phyloP scores from a whole-genome alignment of 1,140 invertebrate genomes.

The Zaprionus taronus region DNA sequence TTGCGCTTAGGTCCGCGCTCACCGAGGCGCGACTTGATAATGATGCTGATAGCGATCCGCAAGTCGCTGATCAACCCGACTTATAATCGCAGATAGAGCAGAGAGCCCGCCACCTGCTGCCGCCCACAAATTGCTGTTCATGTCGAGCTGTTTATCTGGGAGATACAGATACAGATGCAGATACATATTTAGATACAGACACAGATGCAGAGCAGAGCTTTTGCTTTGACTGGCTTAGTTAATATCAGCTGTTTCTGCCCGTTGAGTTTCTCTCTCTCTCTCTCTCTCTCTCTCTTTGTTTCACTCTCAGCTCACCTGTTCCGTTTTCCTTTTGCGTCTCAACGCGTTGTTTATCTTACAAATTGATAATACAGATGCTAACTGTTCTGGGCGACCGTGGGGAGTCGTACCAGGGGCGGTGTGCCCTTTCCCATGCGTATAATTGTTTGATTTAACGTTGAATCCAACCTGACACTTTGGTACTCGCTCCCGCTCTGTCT shows the following conservation, averaged over 20 bases:
- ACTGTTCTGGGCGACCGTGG: constrained; percentile 21
- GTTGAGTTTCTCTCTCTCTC: neutral
- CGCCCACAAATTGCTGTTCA: neutral
- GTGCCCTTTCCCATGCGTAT: constrained; percentile 22
- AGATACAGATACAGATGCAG: constrained; percentile 8
- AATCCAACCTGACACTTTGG: constrained; percentile 46
- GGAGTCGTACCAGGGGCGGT: constrained; percentile 29
- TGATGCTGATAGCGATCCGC: constrained; percentile 41
- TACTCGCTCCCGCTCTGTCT: constrained; percentile 16
- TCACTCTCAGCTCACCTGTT: constrained; percentile 6
- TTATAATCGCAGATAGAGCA: constrained; percentile 33
- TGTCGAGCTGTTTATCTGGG: neutral
- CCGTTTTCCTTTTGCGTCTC: constrained; percentile 4
- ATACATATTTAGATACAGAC: too few relatives aligned
- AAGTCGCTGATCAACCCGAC: constrained; percentile 49
- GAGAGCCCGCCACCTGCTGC: constrained; percentile 5
- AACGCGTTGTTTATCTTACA: constrained; percentile 12
- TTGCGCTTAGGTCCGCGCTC: constrained; percentile 25
- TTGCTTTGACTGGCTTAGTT: neutral
- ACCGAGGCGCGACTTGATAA: constrained; percentile 55
- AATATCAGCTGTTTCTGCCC: constrained; percentile 12
- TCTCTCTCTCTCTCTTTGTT: neutral
- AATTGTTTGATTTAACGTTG: constrained; percentile 42
- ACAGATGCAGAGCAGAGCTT: neutral
- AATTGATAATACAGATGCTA: constrained; percentile 33